phyloP scores from a whole-genome alignment of 2,113 vertebrate species.

The Melanerpes aurifrons region DNA sequence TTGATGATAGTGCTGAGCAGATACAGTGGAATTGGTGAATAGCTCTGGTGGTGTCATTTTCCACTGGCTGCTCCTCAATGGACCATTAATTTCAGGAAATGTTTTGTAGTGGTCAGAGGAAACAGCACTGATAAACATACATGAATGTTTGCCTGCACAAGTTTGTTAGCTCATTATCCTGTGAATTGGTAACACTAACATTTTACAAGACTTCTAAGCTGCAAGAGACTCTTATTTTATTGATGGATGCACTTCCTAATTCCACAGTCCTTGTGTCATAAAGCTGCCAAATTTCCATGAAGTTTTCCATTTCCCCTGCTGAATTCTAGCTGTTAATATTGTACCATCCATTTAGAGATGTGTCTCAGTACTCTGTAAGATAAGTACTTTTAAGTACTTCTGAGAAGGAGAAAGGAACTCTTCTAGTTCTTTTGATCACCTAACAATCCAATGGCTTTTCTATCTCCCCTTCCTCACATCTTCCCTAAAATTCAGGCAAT shows the following conservation, averaged over 20 bases:
- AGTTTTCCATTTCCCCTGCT: background rate
- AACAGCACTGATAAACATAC: background rate
- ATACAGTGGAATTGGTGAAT: background rate
- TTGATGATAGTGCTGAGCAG: background rate
- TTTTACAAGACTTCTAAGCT: background rate
- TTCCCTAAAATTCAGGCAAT: background rate
- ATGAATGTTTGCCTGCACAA: accelerated
- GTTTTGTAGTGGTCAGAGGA: background rate
- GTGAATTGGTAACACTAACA: background rate
- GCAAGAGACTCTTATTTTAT: background rate
- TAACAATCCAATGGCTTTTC: background rate
- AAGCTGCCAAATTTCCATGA: background rate
- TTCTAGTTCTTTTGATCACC: background rate
- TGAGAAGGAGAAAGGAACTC: background rate
- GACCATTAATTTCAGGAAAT: background rate
- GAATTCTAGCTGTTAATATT: background rate
- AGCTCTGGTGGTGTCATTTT: background rate
- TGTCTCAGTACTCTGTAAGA: background rate
- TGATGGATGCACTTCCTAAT: background rate
- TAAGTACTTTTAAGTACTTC: background rate
- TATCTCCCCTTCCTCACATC: background rate
- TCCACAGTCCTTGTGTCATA: background rate
- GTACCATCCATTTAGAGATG: background rate
- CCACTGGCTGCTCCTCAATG: background rate
- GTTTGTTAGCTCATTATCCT: background rate